Evolutionary conservation across 2,888 invertebrate genomes (phyloP).

Genomic region (Argyresthia goedartella): DNA sequence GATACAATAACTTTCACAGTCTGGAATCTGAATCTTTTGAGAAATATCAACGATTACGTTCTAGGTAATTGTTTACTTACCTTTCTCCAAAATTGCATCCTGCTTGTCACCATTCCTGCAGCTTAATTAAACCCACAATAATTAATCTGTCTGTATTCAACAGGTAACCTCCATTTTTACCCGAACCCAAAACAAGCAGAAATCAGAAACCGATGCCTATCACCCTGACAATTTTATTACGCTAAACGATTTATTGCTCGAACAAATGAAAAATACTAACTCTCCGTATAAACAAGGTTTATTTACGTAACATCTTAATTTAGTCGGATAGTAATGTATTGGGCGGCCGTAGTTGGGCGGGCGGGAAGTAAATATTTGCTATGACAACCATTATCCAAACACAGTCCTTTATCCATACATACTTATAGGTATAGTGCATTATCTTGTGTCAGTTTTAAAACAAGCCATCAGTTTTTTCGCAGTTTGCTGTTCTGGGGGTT

Average conservation of each 20-base stretch:
- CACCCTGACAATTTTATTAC: slow-evolving; percentile 29
- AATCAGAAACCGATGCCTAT: slow-evolving; percentile 25
- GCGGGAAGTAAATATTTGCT: slow-evolving; percentile 17
- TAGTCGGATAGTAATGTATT: slow-evolving; percentile 14
- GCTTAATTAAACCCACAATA: slow-evolving; percentile 1
- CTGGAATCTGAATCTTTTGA: too few relatives aligned
- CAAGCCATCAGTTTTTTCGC: too few relatives aligned
- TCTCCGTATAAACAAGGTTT: not conserved
- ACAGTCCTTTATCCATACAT: too few relatives aligned
- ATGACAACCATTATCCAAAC: slow-evolving; percentile 4
- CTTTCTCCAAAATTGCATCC: slow-evolving; percentile 14
- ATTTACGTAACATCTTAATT: slow-evolving; percentile 17
- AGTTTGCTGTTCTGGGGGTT: too few relatives aligned
- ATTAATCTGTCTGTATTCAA: not conserved
- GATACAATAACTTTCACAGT: too few relatives aligned
- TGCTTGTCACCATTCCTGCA: slow-evolving; percentile 25
- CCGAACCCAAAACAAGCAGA: slow-evolving; percentile 12
- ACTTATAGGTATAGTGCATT: too few relatives aligned
- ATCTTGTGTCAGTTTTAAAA: too few relatives aligned
- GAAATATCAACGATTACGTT: too few relatives aligned
- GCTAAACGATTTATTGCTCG: slow-evolving; percentile 22
- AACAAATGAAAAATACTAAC: slow-evolving; percentile 12
- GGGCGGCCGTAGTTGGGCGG: not conserved
- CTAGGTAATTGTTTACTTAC: slow-evolving; percentile 17
- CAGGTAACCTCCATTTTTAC: slow-evolving; percentile 1